Base-by-base conservation (phyloP, 2,888 invertebrate genomes). In the Amiota communis region DNA sequence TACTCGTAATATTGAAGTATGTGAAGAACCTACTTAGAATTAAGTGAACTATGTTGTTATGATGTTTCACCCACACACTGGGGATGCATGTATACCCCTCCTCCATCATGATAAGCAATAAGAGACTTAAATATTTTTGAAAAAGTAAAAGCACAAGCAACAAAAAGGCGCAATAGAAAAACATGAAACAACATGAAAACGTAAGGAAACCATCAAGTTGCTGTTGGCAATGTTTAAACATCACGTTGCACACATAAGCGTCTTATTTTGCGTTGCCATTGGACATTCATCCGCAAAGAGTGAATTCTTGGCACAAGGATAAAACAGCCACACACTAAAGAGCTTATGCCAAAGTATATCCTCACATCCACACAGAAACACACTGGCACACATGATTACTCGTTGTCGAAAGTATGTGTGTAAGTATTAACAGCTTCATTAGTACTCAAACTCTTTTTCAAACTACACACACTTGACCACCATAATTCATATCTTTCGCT, bases 371-470 rank as follows among this genome's bases (percentile, higher is more conserved):
- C 36, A 36, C 36, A 36, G 23, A 23, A 6, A 6, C 36, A 36
- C 23, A 23, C 23, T 23, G 3, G 23, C 23, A 23, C 23, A 23
- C 36, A 36, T 36, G 36, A 36, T 36, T 36, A 36, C 36, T 36
- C 6, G 2, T 36, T 36, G 36, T 36, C 36, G 51, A 68, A 65
- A 49, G 11, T 65, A 46, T 48, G 11, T 15, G 51, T 53, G 8
- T 53, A 53, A 51, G 67, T 53, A 68, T 53, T 68, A 68, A 68
- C 67, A 68, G 23, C 51, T 68, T 68, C 67, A 68, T 68, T 68
- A 68, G 12, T 63, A 23, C 63, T 12, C 63, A 63, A 63, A 46
- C 63, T 12, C 20, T 59, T 59, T 12, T 23, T 15, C 49, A 20
- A 17, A 12, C 13, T 13, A 47, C 15, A 47, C 65, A 15, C 65